Conservation (phyloP, 2,797 vertebrate genomes). For the Prunella strophiata region DNA sequence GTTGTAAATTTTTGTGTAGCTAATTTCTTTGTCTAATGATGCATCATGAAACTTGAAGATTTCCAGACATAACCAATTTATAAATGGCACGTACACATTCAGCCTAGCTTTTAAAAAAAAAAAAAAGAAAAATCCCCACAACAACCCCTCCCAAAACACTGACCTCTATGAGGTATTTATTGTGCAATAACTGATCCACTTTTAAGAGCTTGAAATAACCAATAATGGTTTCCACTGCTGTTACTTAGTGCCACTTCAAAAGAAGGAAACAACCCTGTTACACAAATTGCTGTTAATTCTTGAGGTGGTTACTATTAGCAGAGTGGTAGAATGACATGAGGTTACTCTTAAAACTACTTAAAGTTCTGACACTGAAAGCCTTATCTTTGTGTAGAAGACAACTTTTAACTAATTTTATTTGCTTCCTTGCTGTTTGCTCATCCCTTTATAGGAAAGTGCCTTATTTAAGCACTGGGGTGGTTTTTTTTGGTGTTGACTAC, state of each 20-base stretch:
- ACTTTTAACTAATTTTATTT: conserved; percentile 69
- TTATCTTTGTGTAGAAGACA: conserved; percentile 70
- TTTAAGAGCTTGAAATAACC: conserved; percentile 85
- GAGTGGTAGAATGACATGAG: conserved; percentile 70
- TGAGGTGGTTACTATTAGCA: conserved; percentile 72
- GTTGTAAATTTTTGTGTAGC: conserved; percentile 68
- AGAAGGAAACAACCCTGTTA: conserved; percentile 64
- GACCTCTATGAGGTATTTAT: conserved; percentile 89
- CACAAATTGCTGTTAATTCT: conserved; percentile 73
- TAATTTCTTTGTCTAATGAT: conserved; percentile 64
- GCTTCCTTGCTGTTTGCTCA: conserved; percentile 56
- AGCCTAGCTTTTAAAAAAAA: conserved; percentile 10
- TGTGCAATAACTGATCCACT: conserved; percentile 88
- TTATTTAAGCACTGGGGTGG: conserved; percentile 72
- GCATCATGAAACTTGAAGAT: conserved; percentile 81
- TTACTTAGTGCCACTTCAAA: conserved; percentile 78
- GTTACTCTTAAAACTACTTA: conserved; percentile 79
- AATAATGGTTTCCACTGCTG: conserved; percentile 77
- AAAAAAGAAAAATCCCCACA: background rate
- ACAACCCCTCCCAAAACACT: conserved; percentile 60
- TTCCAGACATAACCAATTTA: conserved; percentile 64
- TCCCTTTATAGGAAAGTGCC: conserved; percentile 57
- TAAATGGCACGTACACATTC: conserved; percentile 62
- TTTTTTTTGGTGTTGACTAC: conserved; percentile 50
- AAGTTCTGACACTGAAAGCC: conserved; percentile 83